Evolutionary conservation across 2,113 vertebrate species (phyloP).

Genomic region (Caranx melampygus): DNA sequence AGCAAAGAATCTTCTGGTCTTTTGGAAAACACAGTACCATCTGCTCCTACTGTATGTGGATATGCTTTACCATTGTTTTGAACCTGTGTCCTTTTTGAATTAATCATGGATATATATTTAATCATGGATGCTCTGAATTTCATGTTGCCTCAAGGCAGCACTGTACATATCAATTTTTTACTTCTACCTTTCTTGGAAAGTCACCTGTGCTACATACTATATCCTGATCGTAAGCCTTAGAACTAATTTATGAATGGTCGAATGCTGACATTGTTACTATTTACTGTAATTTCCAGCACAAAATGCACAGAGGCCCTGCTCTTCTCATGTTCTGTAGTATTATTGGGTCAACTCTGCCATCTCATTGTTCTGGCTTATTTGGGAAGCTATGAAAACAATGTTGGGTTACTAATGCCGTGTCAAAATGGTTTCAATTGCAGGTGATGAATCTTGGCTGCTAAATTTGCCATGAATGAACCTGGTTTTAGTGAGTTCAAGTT

Average conservation of each 20-base stretch:
- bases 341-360: no score
- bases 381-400: no score
- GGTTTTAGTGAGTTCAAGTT: no score
- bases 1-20: conserved; percentile 3
- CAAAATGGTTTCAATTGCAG: no score
- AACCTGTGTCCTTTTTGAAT: conserved; percentile 24
- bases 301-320: background rate
- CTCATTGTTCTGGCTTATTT: no score
- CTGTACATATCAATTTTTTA: conserved; percentile 2
- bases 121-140: conserved; percentile 31
- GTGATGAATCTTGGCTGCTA: no score
- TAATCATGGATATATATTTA: conserved; percentile 20
- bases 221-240: background rate
- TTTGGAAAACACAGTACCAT: background rate
- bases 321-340: no score
- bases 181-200: background rate
- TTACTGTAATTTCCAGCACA: background rate
- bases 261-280: background rate
- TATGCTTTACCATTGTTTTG: conserved; percentile 25
- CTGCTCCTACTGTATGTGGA: conserved; percentile 7
- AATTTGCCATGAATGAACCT: no score
- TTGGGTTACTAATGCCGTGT: no score
- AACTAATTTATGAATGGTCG: no score
- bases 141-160: background rate
- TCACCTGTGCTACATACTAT: background rate